Evolutionary conservation across 1,140 invertebrate species (phyloP), one percentile per base, ranked within the genome.

Genomic region (Geopemphigus sp.): DNA sequence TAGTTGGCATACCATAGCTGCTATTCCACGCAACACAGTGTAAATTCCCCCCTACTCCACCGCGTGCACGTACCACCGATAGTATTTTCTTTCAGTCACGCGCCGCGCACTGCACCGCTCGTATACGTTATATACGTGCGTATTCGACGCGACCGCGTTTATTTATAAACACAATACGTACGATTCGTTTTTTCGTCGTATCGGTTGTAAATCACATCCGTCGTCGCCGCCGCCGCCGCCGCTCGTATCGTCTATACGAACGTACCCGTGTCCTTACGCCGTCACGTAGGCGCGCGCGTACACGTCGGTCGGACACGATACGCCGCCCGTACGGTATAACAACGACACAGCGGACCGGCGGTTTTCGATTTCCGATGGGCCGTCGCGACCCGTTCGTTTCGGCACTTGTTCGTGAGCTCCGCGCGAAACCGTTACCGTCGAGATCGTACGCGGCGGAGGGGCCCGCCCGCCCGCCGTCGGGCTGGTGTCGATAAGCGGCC

Each of bases 351-450:
- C 29, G 12, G n/a, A 17, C 11, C 24, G 24, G 10, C 19, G 4
- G 14, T 0, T 24, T 68, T 24, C 19, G 53, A 54, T 54, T 47
- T 47, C 61, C 74, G 57, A 78, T 78, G 74, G 74, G 74, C 61
- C 45, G 47, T 76, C 45, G 57, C 57, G 26, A 63, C 50, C 57
- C 74, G 17, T 78, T 50, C 74, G 74, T 78, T 2, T 61, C 39
- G n/a, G 19, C 22, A 12, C 14, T 50, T 61, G 39, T 78, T 39
- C n/a, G 74, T 78, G 61, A 78, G 22, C n/a, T 78, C 4, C 74
- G 74, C 17, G 56, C 74, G 15, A 63, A 61, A 50, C 2, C 45
- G 17, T 47, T 78, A n/a, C 74, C 74, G 22, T 11, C 61, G 22
- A 63, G 74, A 24, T 63, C 74, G n/a, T n/a, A n/a, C n/a, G n/a